These are phyloP conservation scores for Corythoichthys intestinalis DNA, from an alignment of 2,113 vertebrate genomes.

Conservation along the genomic window DNA sequence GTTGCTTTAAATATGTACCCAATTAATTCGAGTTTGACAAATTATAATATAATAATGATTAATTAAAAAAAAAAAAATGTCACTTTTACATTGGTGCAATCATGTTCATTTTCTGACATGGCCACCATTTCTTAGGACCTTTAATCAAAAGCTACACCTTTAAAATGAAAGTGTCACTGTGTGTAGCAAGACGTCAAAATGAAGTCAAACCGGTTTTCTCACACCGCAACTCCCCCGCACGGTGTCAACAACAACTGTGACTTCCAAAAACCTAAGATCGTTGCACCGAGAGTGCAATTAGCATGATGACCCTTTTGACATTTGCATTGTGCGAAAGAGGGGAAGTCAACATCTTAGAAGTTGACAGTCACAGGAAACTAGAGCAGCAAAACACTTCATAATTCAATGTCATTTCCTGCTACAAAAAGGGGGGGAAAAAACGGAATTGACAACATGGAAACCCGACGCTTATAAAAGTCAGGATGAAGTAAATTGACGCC, in stretches of 20 bases:
- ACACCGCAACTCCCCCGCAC: neutral
- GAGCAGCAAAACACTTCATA: slow-evolving; percentile 26
- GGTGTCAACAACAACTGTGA: neutral
- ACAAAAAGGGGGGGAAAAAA: neutral
- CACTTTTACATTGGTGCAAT: too few species aligned
- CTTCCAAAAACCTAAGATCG: neutral
- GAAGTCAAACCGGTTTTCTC: neutral
- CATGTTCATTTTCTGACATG: too few species aligned
- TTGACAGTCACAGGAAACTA: slow-evolving; percentile 48
- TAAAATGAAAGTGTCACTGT: neutral
- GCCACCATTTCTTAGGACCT: too few species aligned
- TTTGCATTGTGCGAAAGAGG: slow-evolving; percentile 8
- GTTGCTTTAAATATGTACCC: too few species aligned
- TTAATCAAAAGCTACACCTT: too few species aligned
- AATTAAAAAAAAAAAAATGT: too few species aligned
- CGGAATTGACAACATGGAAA: neutral
- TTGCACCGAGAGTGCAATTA: neutral
- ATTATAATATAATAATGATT: too few species aligned
- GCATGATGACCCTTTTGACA: slow-evolving; percentile 17
- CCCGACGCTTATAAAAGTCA: neutral
- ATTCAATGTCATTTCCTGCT: slow-evolving; percentile 25
- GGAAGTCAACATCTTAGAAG: slow-evolving; percentile 19
- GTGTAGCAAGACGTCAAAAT: neutral
- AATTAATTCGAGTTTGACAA: too few species aligned
- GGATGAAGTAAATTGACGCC: neutral